phyloP scores from a whole-genome alignment of 2,888 invertebrate genomes.

The Macaria notata region DNA sequence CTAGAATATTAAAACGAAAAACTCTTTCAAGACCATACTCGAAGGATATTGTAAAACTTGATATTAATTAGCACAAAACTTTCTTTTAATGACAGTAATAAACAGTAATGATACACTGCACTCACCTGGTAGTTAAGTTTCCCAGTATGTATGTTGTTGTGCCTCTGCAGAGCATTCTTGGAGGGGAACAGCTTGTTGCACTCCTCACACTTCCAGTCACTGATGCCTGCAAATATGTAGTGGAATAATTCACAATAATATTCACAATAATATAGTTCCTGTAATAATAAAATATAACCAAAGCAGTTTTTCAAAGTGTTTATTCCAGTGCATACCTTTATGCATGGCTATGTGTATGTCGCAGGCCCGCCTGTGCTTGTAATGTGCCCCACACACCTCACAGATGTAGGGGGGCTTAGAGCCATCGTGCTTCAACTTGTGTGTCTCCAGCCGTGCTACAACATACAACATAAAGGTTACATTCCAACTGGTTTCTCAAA shows the following conservation, averaged over 20 bases:
- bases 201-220: slow-evolving; percentile 82
- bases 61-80: too few relatives aligned
- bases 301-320: too few relatives aligned
- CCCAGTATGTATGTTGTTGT: slow-evolving; percentile 84
- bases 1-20: too few relatives aligned
- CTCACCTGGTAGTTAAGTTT: slow-evolving; percentile 81
- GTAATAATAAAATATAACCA: too few relatives aligned
- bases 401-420: slow-evolving; percentile 78
- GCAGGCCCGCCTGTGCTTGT: slow-evolving; percentile 84
- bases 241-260: too few relatives aligned
- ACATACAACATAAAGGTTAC: neutral
- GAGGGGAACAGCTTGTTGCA: slow-evolving; percentile 84
- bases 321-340: slow-evolving; percentile 53
- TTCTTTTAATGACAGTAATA: too few relatives aligned
- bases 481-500: too few relatives aligned
- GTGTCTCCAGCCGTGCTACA: slow-evolving; percentile 66
- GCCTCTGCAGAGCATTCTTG: slow-evolving; percentile 83
- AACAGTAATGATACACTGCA: too few relatives aligned
- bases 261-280: too few relatives aligned
- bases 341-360: slow-evolving; percentile 84
- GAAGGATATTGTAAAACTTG: too few relatives aligned
- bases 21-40: too few relatives aligned
- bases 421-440: slow-evolving; percentile 69
- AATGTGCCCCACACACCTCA: slow-evolving; percentile 83
- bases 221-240: slow-evolving; percentile 64